phyloP scores from a whole-genome alignment of 2,113 vertebrate species.

The Lutjanus erythropterus region DNA sequence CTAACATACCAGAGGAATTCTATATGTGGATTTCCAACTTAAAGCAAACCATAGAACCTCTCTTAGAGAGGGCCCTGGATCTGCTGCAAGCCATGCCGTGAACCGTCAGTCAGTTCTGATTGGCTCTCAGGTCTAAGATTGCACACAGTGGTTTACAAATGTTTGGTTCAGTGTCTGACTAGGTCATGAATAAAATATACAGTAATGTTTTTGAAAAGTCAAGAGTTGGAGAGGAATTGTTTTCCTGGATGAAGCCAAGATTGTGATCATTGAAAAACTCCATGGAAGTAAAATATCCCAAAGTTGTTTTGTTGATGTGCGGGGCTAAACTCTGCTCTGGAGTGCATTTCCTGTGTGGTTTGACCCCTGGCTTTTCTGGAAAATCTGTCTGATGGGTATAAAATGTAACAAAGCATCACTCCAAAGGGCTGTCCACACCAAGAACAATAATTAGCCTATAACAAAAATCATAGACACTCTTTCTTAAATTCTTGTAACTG shows the following conservation, averaged over 20 bases:
- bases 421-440: too few species aligned
- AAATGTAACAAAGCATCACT: too few species aligned
- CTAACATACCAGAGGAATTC: conserved; percentile 81
- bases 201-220: background rate
- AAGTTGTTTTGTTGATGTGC: background rate
- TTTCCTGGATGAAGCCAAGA: background rate
- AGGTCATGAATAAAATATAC: background rate
- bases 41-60: conserved; percentile 64
- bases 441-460: too few species aligned
- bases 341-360: conserved; percentile 7
- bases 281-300: too few species aligned
- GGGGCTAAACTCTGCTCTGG: background rate
- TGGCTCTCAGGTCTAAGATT: conserved; percentile 4
- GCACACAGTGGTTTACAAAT: background rate
- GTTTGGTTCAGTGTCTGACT: background rate
- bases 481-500: too few species aligned
- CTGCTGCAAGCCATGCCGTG: conserved; percentile 66
- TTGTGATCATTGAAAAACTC: background rate
- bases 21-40: conserved; percentile 80
- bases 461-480: too few species aligned
- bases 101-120: background rate
- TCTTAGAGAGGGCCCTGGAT: conserved; percentile 79
- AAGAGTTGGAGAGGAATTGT: background rate
- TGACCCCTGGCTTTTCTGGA: background rate
- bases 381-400: background rate